phyloP scores from a whole-genome alignment of 2,888 invertebrate species.

The Hesperia comma region DNA sequence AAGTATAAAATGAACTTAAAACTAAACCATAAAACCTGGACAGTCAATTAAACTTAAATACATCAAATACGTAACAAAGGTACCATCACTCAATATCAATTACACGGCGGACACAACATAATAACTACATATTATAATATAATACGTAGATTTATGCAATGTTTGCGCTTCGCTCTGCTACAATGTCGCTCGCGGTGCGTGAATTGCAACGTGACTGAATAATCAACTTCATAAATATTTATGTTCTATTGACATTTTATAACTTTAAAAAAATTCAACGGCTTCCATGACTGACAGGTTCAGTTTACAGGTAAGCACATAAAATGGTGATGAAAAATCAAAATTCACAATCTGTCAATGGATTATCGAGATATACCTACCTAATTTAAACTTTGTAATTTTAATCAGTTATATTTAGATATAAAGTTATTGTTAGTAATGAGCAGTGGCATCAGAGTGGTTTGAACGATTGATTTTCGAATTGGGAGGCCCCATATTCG shows the following conservation, averaged over 20 bases:
- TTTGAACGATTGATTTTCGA: too few species aligned
- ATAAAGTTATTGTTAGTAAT: too few species aligned
- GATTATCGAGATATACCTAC: too few species aligned
- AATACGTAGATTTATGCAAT: conserved; percentile 29
- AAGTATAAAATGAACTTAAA: neutral
- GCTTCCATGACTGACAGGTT: neutral
- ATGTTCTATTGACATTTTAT: conserved; percentile 35
- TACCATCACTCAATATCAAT: conserved; percentile 6
- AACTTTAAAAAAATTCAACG: conserved; percentile 21
- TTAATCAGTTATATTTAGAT: too few species aligned
- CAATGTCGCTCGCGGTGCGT: conserved; percentile 39
- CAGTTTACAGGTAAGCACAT: neutral
- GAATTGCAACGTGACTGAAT: conserved; percentile 45
- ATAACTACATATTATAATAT: neutral
- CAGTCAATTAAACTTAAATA: neutral
- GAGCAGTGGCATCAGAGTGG: too few species aligned
- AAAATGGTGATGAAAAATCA: too few species aligned
- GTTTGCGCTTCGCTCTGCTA: conserved; percentile 28
- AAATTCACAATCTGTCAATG: too few species aligned
- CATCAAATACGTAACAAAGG: neutral
- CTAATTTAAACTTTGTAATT: too few species aligned
- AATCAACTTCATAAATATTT: conserved; percentile 43
- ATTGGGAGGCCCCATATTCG: too few species aligned
- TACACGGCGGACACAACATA: neutral
- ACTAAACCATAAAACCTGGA: neutral